phyloP scores from a whole-genome alignment of 2,113 vertebrate species.

The Dipodomys merriami region DNA sequence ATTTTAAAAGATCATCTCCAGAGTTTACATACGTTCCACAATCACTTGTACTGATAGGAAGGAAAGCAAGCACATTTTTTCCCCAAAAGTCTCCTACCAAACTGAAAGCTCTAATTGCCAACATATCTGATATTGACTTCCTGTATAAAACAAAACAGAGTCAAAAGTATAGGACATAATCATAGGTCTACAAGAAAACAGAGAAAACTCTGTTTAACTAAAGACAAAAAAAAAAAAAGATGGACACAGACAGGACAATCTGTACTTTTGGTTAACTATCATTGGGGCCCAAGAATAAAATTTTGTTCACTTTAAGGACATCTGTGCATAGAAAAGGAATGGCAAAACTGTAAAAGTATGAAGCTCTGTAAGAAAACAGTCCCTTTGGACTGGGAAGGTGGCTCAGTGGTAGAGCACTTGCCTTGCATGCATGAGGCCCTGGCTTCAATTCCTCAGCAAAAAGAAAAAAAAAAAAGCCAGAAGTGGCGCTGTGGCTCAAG shows the following conservation, averaged over 20 bases:
- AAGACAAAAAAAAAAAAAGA: not conserved
- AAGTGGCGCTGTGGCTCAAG: too few relatives aligned
- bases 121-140: constrained; percentile 67
- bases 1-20: constrained; percentile 50
- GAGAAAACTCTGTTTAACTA: constrained; percentile 26
- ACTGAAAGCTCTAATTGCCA: constrained; percentile 61
- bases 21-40: constrained; percentile 48
- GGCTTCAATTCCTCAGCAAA: too few relatives aligned
- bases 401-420: too few relatives aligned
- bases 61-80: constrained; percentile 6
- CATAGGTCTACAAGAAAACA: constrained; percentile 58
- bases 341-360: constrained; percentile 27
- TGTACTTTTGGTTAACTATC: not conserved
- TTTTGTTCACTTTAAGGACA: not conserved
- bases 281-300: not conserved
- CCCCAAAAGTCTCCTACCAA: constrained; percentile 50
- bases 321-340: not conserved
- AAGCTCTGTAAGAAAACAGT: not conserved
- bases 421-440: too few relatives aligned
- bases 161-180: constrained; percentile 53
- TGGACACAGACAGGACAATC: not conserved
- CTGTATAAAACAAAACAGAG: constrained; percentile 68
- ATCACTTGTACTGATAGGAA: constrained; percentile 15
- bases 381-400: too few relatives aligned
- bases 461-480: too few relatives aligned